Evolutionary conservation across 2,113 vertebrate species (phyloP).

Genomic region (Tragelaphus strepsiceros): DNA sequence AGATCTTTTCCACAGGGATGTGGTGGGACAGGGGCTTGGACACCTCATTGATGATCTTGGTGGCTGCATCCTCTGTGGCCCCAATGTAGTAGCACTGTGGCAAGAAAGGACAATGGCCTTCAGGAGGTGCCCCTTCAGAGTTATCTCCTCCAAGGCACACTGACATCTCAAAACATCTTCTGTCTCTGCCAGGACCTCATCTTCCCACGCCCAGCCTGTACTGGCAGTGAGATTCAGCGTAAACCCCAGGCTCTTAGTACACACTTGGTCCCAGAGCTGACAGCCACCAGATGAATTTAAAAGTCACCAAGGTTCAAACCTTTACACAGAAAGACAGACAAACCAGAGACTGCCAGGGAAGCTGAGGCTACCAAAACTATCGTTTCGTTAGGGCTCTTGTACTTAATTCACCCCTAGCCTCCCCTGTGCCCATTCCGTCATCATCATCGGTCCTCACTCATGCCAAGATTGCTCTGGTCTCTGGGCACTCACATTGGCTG

Average conservation of each 20-base stretch:
- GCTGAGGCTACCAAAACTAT: background rate
- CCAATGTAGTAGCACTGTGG: conserved; percentile 96
- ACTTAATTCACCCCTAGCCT: background rate
- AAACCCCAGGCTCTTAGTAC: background rate
- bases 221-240: background rate
- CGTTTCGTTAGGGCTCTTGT: background rate
- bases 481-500: background rate
- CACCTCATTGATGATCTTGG: conserved; percentile 96
- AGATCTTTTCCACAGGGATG: conserved; percentile 94
- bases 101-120: conserved; percentile 39
- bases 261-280: background rate
- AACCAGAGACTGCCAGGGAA: background rate
- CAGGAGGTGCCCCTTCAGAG: background rate
- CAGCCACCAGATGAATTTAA: background rate
- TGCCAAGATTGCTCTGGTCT: background rate
- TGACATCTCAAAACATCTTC: background rate
- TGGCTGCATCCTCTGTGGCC: conserved; percentile 95
- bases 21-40: conserved; percentile 95
- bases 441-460: background rate
- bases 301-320: background rate
- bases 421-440: background rate
- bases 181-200: background rate
- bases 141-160: background rate
- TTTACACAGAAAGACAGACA: background rate
- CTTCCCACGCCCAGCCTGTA: background rate